A percentile compares a stretch with the other conserved stretches of the same genome.
phyloP scores from a whole-genome alignment of 2,888 invertebrate species.

The Agrenia bidenticulata region DNA sequence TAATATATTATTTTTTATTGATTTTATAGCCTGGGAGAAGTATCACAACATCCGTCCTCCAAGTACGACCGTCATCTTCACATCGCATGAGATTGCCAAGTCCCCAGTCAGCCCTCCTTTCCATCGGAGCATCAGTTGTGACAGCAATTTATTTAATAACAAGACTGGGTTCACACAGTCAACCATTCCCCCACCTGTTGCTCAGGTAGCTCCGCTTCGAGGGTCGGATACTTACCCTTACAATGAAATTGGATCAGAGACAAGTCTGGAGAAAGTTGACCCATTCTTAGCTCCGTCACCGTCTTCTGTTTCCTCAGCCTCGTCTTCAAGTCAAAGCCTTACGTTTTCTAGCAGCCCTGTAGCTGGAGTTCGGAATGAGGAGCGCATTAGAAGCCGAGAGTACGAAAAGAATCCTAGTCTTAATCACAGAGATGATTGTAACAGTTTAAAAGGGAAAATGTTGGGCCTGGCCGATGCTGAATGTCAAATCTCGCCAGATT shows the following conservation, averaged over 20 bases:
- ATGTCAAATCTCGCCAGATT: neutral
- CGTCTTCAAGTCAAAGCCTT: constrained; percentile 23
- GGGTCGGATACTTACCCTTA: constrained; percentile 23
- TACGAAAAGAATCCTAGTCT: neutral
- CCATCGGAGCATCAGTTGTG: constrained; percentile 49
- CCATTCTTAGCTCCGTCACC: constrained; percentile 18
- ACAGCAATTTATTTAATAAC: constrained; percentile 51
- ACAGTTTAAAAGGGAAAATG: constrained; percentile 14
- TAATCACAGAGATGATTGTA: neutral
- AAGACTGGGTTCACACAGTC: constrained; percentile 52
- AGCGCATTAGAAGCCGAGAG: constrained; percentile 29
- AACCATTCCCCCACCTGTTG: constrained; percentile 48
- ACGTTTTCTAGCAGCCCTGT: constrained; percentile 30
- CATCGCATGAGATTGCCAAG: constrained; percentile 54
- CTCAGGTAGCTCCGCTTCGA: constrained; percentile 51
- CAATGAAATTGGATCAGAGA: constrained; percentile 1
- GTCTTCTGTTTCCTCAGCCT: constrained; percentile 28
- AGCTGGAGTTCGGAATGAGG: constrained; percentile 26
- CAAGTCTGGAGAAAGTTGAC: constrained; percentile 24
- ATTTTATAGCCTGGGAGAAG: constrained; percentile 54
- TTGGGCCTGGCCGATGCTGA: constrained; percentile 12
- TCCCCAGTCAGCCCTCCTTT: constrained; percentile 38
- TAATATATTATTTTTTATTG: neutral
- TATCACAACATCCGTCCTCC: constrained; percentile 55
- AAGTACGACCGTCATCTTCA: constrained; percentile 56